These are phyloP conservation scores for Alcedo atthis DNA, from an alignment of 2,797 vertebrate genomes.

Conservation along the genomic window DNA sequence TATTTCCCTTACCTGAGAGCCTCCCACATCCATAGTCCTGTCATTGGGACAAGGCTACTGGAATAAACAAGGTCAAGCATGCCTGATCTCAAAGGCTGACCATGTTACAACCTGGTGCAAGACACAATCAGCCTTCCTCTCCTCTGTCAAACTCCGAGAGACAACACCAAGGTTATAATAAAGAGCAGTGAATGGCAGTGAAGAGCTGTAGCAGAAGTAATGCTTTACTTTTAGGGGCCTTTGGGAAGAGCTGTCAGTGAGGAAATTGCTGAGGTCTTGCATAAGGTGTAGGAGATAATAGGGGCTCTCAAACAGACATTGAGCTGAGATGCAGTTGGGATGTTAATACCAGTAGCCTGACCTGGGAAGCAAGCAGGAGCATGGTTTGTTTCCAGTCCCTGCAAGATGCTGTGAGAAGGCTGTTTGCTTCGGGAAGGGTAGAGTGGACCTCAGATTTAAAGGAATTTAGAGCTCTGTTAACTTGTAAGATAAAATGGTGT, in stretches of 20 bases:
- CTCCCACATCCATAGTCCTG: fast-evolving
- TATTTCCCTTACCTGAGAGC: background rate
- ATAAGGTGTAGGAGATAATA: background rate
- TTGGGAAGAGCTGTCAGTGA: background rate
- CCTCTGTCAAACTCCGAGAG: background rate
- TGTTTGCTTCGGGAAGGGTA: background rate
- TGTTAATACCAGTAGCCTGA: background rate
- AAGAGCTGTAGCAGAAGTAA: background rate
- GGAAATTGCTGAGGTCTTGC: background rate
- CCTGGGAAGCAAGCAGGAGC: background rate
- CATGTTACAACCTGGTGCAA: background rate
- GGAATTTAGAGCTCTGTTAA: conserved; percentile 71
- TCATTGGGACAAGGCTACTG: background rate
- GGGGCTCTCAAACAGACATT: background rate
- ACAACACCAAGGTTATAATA: background rate
- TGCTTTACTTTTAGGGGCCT: background rate
- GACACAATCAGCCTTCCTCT: background rate
- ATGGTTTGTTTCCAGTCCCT: background rate
- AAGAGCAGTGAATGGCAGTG: too few species aligned
- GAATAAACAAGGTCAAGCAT: fast-evolving
- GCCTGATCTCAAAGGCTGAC: background rate
- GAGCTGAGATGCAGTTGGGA: background rate
- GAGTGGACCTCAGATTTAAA: conserved; percentile 26
- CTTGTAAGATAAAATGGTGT: conserved; percentile 44
- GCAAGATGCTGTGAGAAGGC: background rate